Evolutionary conservation across 1,140 invertebrate species (phyloP).

Genomic region (Leguminivora glycinivorella): DNA sequence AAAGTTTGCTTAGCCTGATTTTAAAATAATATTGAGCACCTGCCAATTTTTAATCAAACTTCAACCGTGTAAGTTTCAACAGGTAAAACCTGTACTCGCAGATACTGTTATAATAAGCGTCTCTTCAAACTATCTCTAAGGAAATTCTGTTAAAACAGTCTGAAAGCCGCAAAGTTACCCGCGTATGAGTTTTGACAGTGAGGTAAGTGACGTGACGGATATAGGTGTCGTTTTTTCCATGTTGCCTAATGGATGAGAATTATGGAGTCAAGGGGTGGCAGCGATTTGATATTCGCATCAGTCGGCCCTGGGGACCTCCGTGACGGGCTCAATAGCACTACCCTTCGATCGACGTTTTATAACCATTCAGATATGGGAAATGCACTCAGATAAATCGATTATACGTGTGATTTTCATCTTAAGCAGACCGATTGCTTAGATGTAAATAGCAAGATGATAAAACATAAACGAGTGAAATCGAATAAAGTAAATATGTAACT

Average conservation of each 20-base stretch:
- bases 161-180: slow-evolving; percentile 33
- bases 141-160: neutral
- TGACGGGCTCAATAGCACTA: slow-evolving; percentile 62
- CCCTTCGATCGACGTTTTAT: slow-evolving; percentile 52
- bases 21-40: too few relatives aligned
- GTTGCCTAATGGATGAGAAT: slow-evolving; percentile 65
- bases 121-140: neutral
- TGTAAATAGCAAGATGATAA: neutral
- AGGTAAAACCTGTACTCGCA: too few relatives aligned
- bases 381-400: slow-evolving; percentile 45
- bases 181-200: slow-evolving; percentile 28
- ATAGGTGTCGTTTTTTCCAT: slow-evolving; percentile 58
- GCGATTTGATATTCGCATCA: slow-evolving; percentile 74
- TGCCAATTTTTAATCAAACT: too few relatives aligned
- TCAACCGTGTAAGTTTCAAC: too few relatives aligned
- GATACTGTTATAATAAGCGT: too few relatives aligned
- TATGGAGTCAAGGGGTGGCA: slow-evolving; percentile 67
- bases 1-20: too few relatives aligned
- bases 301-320: slow-evolving; percentile 60
- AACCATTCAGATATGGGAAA: slow-evolving; percentile 56
- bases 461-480: too few relatives aligned
- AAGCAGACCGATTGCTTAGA: neutral
- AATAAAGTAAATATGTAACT: too few relatives aligned
- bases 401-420: slow-evolving; percentile 20
- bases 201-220: slow-evolving; percentile 52